Conservation (phyloP, 2,888 invertebrate species). For the Trissolcus japonicus region DNA sequence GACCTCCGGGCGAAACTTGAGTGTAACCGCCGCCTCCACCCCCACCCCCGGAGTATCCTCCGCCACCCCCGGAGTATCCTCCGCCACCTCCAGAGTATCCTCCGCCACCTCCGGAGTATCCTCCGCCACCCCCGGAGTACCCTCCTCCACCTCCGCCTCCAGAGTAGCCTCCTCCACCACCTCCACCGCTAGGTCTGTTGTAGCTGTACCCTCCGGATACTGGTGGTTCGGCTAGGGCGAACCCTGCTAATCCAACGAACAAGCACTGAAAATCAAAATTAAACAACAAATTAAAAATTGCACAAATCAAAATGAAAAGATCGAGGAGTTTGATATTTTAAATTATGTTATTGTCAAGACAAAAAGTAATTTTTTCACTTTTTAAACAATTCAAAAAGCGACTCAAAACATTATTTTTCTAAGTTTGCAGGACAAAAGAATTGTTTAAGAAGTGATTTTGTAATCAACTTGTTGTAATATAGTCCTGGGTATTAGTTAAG, state of each 20-base stretch:
- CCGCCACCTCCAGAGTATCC: constrained; percentile 81
- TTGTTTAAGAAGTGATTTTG: too few relatives aligned
- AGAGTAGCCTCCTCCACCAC: constrained; percentile 76
- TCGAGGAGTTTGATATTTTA: too few relatives aligned
- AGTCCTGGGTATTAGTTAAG: neutral
- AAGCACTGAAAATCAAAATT: constrained; percentile 82
- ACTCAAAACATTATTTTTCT: too few relatives aligned
- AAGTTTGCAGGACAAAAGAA: too few relatives aligned
- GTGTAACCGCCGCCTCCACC: constrained; percentile 84
- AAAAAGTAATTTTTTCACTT: too few relatives aligned
- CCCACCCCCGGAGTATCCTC: constrained; percentile 76
- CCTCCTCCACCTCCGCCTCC: constrained; percentile 67
- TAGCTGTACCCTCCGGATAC: constrained; percentile 74
- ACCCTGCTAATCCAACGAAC: constrained; percentile 87
- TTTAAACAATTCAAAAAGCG: too few relatives aligned
- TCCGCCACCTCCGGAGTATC: constrained; percentile 67
- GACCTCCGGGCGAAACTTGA: constrained; percentile 86
- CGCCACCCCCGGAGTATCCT: constrained; percentile 78
- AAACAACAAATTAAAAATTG: neutral
- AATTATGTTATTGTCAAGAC: too few relatives aligned
- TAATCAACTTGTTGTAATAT: neutral
- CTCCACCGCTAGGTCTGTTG: constrained; percentile 81
- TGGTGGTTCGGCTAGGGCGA: constrained; percentile 85
- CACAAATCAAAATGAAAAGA: too few relatives aligned
- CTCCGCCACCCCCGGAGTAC: constrained; percentile 68